A percentile compares a stretch with the other conserved stretches of the same genome.
Conservation (phyloP, 2,888 invertebrate species). For the Chloromyia formosa region DNA sequence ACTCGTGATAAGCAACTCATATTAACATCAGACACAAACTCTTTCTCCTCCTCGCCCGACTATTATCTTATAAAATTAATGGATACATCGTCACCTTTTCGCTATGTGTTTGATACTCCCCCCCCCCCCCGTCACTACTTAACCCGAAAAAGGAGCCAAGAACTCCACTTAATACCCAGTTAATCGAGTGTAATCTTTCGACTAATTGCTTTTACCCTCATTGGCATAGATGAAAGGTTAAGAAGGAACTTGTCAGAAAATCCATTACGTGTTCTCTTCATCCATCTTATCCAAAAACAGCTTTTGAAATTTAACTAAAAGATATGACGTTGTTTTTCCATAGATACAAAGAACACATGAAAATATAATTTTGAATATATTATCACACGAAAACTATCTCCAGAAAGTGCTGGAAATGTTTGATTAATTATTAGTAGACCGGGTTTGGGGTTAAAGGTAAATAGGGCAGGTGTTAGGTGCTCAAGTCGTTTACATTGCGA, state of each 20-base stretch:
- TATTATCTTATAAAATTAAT: background rate
- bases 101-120: too few species aligned
- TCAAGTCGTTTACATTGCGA: too few species aligned
- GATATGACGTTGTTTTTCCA: background rate
- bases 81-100: background rate
- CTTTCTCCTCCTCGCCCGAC: too few species aligned
- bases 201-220: constrained; percentile 37
- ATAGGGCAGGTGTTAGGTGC: too few species aligned
- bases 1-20: too few species aligned
- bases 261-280: background rate
- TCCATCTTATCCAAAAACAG: background rate
- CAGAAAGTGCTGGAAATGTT: too few species aligned
- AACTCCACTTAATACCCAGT: constrained; percentile 10
- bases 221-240: constrained; percentile 29
- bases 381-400: background rate
- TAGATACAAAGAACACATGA: background rate
- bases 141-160: too few species aligned
- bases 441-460: too few species aligned
- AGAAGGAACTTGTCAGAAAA: background rate
- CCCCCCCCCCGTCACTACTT: too few species aligned
- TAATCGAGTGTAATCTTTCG: constrained; percentile 43
- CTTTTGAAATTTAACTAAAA: background rate
- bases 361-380: background rate
- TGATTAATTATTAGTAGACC: too few species aligned
- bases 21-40: too few species aligned